Conservation (phyloP, 64 coral and sea anemone genomes). For the Montipora efflorescens region DNA sequence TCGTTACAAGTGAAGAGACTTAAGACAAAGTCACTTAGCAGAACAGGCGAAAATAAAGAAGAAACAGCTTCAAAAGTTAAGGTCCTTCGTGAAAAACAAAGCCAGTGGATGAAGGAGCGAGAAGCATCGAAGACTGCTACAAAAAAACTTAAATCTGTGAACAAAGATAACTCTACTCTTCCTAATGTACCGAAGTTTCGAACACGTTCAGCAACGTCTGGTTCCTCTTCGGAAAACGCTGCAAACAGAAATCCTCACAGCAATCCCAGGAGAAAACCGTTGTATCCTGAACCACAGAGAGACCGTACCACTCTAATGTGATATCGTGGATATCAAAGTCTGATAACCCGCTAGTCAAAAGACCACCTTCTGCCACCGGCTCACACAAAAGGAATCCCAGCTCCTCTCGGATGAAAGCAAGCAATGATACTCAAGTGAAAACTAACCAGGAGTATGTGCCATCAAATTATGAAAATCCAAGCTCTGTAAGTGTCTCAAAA, state of each 20-base stretch:
- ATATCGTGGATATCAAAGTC: constrained; percentile 76
- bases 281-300: constrained; percentile 74
- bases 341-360: no score
- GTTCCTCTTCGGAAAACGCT: constrained; percentile 36
- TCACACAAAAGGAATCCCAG: no score
- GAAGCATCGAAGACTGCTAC: constrained; percentile 60
- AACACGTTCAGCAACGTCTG: not conserved
- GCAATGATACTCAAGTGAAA: not conserved
- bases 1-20: constrained; percentile 80
- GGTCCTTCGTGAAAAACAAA: constrained; percentile 85
- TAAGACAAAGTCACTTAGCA: constrained; percentile 21
- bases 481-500: not conserved
- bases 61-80: constrained; percentile 85
- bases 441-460: constrained; percentile 7
- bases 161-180: constrained; percentile 31
- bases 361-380: no score
- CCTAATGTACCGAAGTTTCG: constrained; percentile 38
- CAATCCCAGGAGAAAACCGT: constrained; percentile 84
- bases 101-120: constrained; percentile 91
- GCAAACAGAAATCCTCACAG: constrained; percentile 35
- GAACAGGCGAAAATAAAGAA: constrained; percentile 56
- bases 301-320: constrained; percentile 70
- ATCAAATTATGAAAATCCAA: constrained; percentile 41
- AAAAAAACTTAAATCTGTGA: constrained; percentile 14
- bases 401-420: no score